Conservation (phyloP, 1,140 invertebrate genomes). For the Lepidotrigona ventralis region DNA sequence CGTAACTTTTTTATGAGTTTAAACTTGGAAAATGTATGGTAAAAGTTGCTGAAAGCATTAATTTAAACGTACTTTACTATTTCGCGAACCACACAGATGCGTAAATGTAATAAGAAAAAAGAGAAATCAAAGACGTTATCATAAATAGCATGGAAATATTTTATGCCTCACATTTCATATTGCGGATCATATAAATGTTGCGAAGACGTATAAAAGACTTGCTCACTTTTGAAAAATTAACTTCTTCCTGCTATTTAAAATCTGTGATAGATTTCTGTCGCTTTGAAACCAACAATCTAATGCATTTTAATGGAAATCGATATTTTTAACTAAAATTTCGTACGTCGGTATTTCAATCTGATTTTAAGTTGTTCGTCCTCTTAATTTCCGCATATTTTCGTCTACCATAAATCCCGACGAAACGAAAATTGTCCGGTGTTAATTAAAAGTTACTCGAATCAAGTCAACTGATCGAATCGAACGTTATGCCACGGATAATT, state of each 20-base stretch:
- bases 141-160: fast-evolving
- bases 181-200: neutral
- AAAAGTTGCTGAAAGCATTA: neutral
- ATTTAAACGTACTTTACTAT: neutral
- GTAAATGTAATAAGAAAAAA: neutral
- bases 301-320: no score
- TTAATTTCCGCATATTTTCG: neutral
- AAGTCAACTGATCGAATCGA: neutral
- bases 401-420: neutral
- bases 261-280: no score
- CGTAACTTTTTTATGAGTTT: neutral
- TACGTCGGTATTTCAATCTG: neutral
- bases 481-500: neutral
- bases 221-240: no score
- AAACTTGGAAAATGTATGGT: neutral
- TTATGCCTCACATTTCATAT: neutral
- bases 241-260: no score
- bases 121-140: neutral
- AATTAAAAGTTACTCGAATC: neutral
- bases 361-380: neutral
- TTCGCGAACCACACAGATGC: neutral
- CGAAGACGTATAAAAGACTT: neutral
- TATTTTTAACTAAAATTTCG: neutral
- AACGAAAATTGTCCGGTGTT: neutral
- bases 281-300: no score